Percentiles rank a stretch among this genome's conserved stretches.
phyloP scores from a whole-genome alignment of 1,140 invertebrate species.

The Plectus sambesii region DNA sequence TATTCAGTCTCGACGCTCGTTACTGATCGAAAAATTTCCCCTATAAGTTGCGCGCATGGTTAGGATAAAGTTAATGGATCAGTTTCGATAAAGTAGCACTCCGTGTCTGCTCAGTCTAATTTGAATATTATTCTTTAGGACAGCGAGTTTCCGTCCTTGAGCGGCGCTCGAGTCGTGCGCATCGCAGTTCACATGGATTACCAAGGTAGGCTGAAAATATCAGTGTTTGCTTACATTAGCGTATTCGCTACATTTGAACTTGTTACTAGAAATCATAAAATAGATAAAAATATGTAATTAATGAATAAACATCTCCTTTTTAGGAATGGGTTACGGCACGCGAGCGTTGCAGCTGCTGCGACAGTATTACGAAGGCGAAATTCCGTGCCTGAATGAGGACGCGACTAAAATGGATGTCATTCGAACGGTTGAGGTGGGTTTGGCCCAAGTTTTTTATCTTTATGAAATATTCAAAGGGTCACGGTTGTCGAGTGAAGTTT shows the following conservation, averaged over 20 bases:
- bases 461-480: too few relatives aligned
- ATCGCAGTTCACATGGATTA: slow-evolving; percentile 98
- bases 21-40: too few relatives aligned
- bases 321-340: slow-evolving; percentile 84
- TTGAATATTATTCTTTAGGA: slow-evolving; percentile 55
- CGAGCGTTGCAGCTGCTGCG: slow-evolving; percentile 68
- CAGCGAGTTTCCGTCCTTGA: slow-evolving; percentile 74
- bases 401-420: too few relatives aligned
- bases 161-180: slow-evolving; percentile 79
- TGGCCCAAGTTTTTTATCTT: slow-evolving; percentile 9
- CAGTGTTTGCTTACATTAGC: slow-evolving; percentile 15
- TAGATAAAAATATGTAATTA: slow-evolving; percentile 10
- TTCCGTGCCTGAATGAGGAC: slow-evolving; percentile 42
- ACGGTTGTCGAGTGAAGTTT: too few relatives aligned
- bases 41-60: too few relatives aligned
- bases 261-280: slow-evolving; percentile 8
- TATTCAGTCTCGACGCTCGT: too few relatives aligned
- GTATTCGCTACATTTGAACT: slow-evolving; percentile 14
- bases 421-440: slow-evolving; percentile 10
- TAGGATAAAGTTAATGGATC: too few relatives aligned
- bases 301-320: slow-evolving; percentile 26
- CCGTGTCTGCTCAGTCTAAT: neutral
- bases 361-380: slow-evolving; percentile 76
- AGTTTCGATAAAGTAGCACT: too few relatives aligned
- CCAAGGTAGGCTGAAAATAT: slow-evolving; percentile 54